A percentile compares a stretch with the other conserved stretches of the same genome.
phyloP scores from a whole-genome alignment of 2,113 vertebrate species.

The human region GRCh38 chr1:54670501-54671000 shows the following conservation, averaged over 20 bases:
- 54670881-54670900: constrained; percentile 61
- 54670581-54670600: fast-evolving
- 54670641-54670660: no score
- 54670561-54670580: constrained; percentile 70
- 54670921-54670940: constrained; percentile 56
- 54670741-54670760: fast-evolving
- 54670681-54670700: background rate
- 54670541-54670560: constrained; percentile 66
- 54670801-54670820: background rate
- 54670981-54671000: fast-evolving
- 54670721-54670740: no score
- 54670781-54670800: constrained; percentile 25
- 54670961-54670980: background rate
- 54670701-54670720: background rate
- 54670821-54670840: constrained; percentile 8
- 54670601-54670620: background rate
- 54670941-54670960: background rate
- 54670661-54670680: fast-evolving
- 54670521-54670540: constrained; percentile 53
- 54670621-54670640: background rate
- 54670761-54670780: background rate
- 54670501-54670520: constrained; percentile 72
- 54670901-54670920: background rate
- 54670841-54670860: constrained; percentile 61
- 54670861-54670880: constrained; percentile 76